Conservation (phyloP, 2,797 vertebrate genomes). For the Novumbra hubbsi region DNA sequence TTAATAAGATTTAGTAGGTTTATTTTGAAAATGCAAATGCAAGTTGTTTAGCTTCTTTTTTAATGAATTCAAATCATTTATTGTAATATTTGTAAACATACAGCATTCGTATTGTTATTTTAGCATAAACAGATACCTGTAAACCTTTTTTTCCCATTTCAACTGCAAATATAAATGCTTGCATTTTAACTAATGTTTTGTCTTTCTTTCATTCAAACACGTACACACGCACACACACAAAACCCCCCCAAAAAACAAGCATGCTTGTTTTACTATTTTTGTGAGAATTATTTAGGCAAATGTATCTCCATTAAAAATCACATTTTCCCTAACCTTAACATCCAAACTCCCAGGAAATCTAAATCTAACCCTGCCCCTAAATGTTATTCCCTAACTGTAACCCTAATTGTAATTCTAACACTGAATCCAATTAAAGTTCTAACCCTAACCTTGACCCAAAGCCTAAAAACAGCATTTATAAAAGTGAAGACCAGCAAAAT, state of each 20-base stretch:
- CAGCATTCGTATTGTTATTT: conserved; percentile 25
- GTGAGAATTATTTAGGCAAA: no score
- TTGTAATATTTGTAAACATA: conserved; percentile 49
- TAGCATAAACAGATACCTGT: conserved; percentile 35
- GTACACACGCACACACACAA: neutral
- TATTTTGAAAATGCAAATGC: conserved; percentile 58
- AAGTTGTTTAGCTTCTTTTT: neutral
- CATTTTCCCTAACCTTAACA: no score
- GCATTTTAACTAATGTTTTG: neutral
- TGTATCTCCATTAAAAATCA: no score
- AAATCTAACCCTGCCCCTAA: no score
- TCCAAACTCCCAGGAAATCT: no score
- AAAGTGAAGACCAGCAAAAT: no score
- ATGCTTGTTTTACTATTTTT: conserved; percentile 1
- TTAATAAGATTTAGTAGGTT: conserved; percentile 32
- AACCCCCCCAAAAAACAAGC: no score
- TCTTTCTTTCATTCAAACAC: neutral
- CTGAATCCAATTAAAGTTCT: no score
- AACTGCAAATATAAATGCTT: conserved; percentile 18
- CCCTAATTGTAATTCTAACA: no score
- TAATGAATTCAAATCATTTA: conserved; percentile 20
- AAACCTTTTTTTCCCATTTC: conserved; percentile 39
- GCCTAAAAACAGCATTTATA: no score
- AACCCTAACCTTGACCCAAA: no score
- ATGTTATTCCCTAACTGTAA: no score